These are phyloP conservation scores for Hirtodrosophila confusa DNA, from an alignment of 2,888 invertebrate genomes.

Conservation along the genomic window DNA sequence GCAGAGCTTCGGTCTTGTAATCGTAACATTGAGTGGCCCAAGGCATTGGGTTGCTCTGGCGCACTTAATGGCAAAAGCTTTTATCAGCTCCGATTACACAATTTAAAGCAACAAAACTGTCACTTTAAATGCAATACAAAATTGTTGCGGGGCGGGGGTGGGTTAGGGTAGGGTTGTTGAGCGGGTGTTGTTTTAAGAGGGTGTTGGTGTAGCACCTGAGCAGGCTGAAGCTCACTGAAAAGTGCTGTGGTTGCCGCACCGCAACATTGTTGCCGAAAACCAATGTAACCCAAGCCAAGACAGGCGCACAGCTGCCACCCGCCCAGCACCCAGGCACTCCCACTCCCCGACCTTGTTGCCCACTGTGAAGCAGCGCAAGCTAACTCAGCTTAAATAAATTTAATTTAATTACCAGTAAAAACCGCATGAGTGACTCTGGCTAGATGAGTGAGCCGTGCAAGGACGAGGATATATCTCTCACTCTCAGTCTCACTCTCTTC, in stretches of 20 bases:
- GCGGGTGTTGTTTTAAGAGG: constrained; percentile 5
- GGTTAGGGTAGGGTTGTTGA: neutral
- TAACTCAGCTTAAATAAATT: constrained; percentile 79
- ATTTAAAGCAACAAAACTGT: constrained; percentile 72
- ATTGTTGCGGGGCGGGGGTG: constrained; percentile 2
- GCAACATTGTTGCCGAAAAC: constrained; percentile 79
- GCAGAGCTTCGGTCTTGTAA: constrained; percentile 28
- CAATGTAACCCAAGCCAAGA: constrained; percentile 71
- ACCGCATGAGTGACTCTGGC: constrained; percentile 75
- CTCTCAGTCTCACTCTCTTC: constrained; percentile 2
- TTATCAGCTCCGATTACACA: constrained; percentile 76
- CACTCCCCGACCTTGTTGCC: neutral
- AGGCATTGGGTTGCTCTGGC: constrained; percentile 27
- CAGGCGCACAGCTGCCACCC: constrained; percentile 35
- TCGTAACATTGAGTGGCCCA: constrained; percentile 4
- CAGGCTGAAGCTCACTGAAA: constrained; percentile 46
- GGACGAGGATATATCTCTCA: constrained; percentile 50
- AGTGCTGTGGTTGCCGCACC: constrained; percentile 69
- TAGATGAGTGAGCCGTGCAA: constrained; percentile 60
- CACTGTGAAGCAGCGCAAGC: constrained; percentile 40
- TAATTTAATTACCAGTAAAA: constrained; percentile 81
- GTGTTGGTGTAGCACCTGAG: constrained; percentile 56
- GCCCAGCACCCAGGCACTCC: neutral
- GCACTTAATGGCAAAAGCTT: constrained; percentile 66
- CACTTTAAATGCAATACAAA: constrained; percentile 73